phyloP scores from a whole-genome alignment of 1,140 invertebrate genomes.

The Cydia strobilella region DNA sequence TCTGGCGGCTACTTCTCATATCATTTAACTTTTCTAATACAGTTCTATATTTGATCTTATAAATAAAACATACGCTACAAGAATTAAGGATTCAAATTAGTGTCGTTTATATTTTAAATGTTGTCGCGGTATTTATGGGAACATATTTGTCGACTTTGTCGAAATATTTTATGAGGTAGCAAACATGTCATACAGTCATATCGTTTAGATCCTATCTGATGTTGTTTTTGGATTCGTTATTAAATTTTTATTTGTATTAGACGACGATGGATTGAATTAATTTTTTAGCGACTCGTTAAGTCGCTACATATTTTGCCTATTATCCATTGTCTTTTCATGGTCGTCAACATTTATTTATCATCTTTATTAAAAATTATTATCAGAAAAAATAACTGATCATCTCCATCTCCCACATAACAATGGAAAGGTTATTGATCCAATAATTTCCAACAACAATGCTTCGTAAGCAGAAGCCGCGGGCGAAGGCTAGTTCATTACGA shows the following conservation, averaged over 20 bases:
- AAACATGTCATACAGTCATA: constrained; percentile 4
- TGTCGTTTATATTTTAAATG: constrained; percentile 16
- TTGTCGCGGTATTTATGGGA: constrained; percentile 6
- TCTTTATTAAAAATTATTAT: neutral
- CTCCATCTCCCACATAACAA: neutral
- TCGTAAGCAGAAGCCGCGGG: constrained; percentile 20
- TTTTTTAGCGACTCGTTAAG: too few relatives aligned
- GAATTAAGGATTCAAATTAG: constrained; percentile 13
- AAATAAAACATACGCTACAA: neutral
- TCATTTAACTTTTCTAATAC: constrained; percentile 68
- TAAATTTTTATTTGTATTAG: neutral
- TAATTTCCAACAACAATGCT: constrained; percentile 23
- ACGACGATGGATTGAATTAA: neutral
- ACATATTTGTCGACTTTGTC: constrained; percentile 17
- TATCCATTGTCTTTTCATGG: too few relatives aligned
- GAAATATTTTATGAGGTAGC: constrained; percentile 12
- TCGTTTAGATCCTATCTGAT: constrained; percentile 11
- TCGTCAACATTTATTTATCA: too few relatives aligned
- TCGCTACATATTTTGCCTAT: too few relatives aligned
- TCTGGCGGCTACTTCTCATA: constrained; percentile 69
- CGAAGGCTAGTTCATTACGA: constrained; percentile 27
- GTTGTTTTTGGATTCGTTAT: constrained; percentile 1
- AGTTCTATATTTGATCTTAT: constrained; percentile 26
- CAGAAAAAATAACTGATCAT: neutral
- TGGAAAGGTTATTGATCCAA: constrained; percentile 17